phyloP scores from a whole-genome alignment of 2,888 invertebrate species.

The Polylopha cassiicola region DNA sequence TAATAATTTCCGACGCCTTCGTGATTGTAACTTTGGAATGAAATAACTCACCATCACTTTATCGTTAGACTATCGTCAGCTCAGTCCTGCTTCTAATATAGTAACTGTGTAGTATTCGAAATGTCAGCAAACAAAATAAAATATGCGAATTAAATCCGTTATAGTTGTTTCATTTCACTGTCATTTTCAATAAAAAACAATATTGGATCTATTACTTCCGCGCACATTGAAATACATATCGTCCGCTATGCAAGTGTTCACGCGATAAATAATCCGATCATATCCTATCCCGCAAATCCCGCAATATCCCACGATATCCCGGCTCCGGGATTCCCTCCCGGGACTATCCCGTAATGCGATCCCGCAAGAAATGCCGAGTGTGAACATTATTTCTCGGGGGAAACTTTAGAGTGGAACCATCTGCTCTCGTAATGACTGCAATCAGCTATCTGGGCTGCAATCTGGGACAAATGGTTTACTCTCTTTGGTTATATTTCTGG shows the following conservation, averaged over 20 bases:
- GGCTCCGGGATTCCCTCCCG: too few relatives aligned
- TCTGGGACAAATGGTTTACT: slow-evolving; percentile 2
- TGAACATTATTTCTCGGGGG: slow-evolving; percentile 27
- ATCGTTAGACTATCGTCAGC: too few relatives aligned
- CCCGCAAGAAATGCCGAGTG: slow-evolving; percentile 22
- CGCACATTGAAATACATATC: slow-evolving; percentile 16
- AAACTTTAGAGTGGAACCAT: slow-evolving; percentile 22
- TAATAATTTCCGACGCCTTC: too few relatives aligned
- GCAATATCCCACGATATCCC: slow-evolving; percentile 14
- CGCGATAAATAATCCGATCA: slow-evolving; percentile 25
- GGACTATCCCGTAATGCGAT: slow-evolving; percentile 27
- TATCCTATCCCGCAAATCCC: slow-evolving; percentile 11
- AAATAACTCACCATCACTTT: too few relatives aligned
- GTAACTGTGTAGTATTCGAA: too few relatives aligned
- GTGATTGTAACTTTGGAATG: too few relatives aligned
- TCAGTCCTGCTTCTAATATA: too few relatives aligned
- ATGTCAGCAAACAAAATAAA: too few relatives aligned
- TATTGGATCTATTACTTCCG: slow-evolving; percentile 12
- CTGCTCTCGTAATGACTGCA: slow-evolving; percentile 14
- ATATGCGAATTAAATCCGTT: too few relatives aligned
- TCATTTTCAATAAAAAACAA: too few relatives aligned
- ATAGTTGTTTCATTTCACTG: too few relatives aligned
- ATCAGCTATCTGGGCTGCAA: slow-evolving; percentile 15
- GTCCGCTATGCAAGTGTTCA: slow-evolving; percentile 7
- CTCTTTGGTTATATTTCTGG: not conserved